These are phyloP conservation scores for Scaptomyza cyrtandrae DNA, from an alignment of 2,888 invertebrate genomes.

Conservation along the genomic window DNA sequence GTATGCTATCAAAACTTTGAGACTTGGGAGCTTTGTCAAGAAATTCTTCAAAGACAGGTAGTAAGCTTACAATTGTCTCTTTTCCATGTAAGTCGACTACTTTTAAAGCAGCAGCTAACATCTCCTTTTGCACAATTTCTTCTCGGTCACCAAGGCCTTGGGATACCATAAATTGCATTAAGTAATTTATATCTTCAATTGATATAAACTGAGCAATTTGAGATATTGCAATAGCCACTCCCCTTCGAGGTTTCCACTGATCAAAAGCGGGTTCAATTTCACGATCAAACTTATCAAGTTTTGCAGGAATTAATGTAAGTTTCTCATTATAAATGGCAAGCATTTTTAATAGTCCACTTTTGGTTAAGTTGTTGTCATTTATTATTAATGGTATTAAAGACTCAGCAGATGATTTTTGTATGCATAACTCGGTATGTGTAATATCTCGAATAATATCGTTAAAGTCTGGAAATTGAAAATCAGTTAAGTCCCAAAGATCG, in stretches of 20 bases:
- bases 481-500: conserved; percentile 87
- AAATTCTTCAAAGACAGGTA: conserved; percentile 97
- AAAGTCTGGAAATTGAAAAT: conserved; percentile 85
- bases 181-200: conserved; percentile 88
- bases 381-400: conserved; percentile 90
- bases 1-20: conserved; percentile 94
- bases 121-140: conserved; percentile 92
- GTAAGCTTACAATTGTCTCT: conserved; percentile 89
- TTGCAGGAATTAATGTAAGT: conserved; percentile 92
- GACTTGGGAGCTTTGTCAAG: conserved; percentile 96
- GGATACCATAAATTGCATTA: conserved; percentile 94
- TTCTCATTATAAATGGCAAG: conserved; percentile 91
- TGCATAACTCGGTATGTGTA: conserved; percentile 91
- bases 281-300: conserved; percentile 96
- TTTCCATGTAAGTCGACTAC: conserved; percentile 97
- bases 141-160: conserved; percentile 94
- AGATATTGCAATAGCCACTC: conserved; percentile 92
- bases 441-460: conserved; percentile 87
- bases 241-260: conserved; percentile 95
- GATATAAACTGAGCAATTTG: conserved; percentile 89
- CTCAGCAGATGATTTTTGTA: conserved; percentile 93
- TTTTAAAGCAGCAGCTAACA: conserved; percentile 97
- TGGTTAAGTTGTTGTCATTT: conserved; percentile 86
- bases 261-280: conserved; percentile 93
- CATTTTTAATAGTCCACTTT: conserved; percentile 87